Base-by-base conservation (phyloP, 2,888 invertebrate species). In the Ormyrus pomaceus region DNA sequence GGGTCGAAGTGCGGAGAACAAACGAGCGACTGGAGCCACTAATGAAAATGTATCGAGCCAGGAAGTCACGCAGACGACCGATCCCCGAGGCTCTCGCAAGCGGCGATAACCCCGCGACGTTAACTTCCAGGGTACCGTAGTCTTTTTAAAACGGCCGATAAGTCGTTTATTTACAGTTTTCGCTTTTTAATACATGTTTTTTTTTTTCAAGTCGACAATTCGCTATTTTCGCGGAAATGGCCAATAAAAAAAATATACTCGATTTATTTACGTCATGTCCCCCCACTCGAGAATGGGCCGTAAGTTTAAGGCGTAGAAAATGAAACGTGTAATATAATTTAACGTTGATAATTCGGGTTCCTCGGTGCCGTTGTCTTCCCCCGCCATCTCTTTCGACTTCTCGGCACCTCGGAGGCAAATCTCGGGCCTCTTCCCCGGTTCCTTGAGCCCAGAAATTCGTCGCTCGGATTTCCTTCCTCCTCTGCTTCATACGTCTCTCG, bases 1-100 rank as follows among this genome's bases (percentile, higher is more conserved):
- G 10, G 59, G 69, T 19, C 19, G 55, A 68, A 9, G 53, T 65
- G 56, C 61, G 53, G 74, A n/a, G 64, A 70, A 58, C 65, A 77
- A 72, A 66, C 70, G 71, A 71, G 70, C 66, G 62, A 65, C 11
- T 13, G 61, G 58, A 64, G 82, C 19, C 83, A 83, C 82, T 87
- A 87, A 87, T 87, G 87, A 86, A 87, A 87, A 86, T 86, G 85
- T 86, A 86, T 87, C 85, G 83, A 83, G 82, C 82, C 68, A 84
- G 84, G 82, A 84, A 86, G 84, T 85, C 83, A 82, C 82, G 84
- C 77, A 79, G 73, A 79, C 82, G 81, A 82, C 77, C 81, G 82
- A 80, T 81, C 51, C 19, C 65, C 66, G 53, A 66, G n/a, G 53
- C 10, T 19, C 19, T 19, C 19, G 19, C 19, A 19, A 19, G 19